Conservation (phyloP, 1,140 invertebrate genomes). For the Pemphigus obesinymphae region DNA sequence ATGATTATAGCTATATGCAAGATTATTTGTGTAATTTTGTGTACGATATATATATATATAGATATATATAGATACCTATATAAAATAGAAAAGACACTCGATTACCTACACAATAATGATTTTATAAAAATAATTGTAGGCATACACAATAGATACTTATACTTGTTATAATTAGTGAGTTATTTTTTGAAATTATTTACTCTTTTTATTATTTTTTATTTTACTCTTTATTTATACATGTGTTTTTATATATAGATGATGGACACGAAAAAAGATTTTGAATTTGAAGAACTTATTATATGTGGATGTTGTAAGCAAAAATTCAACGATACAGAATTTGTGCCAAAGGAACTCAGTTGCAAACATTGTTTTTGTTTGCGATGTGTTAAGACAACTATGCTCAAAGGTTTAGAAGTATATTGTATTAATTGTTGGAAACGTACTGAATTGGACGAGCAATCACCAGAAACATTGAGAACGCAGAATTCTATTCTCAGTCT, state of each 20-base stretch:
- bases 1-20: too few species aligned
- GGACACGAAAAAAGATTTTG: constrained; percentile 49
- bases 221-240: too few species aligned
- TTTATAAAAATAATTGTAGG: too few species aligned
- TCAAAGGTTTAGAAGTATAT: constrained; percentile 60
- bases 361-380: constrained; percentile 71
- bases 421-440: constrained; percentile 67
- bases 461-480: constrained; percentile 62
- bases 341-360: constrained; percentile 68
- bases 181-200: too few species aligned
- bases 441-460: constrained; percentile 59
- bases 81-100: too few species aligned
- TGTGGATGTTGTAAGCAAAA: constrained; percentile 65
- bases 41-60: too few species aligned
- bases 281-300: constrained; percentile 65
- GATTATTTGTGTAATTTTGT: too few species aligned
- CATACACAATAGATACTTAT: too few species aligned
- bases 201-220: background rate
- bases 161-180: too few species aligned
- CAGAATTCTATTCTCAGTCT: constrained; percentile 57
- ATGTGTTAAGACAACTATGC: constrained; percentile 63
- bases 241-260: constrained; percentile 45
- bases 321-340: constrained; percentile 64
- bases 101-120: too few species aligned
- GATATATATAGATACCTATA: too few species aligned